Base-by-base conservation (phyloP, 2,888 invertebrate genomes). In the Palloptera scutellata region DNA sequence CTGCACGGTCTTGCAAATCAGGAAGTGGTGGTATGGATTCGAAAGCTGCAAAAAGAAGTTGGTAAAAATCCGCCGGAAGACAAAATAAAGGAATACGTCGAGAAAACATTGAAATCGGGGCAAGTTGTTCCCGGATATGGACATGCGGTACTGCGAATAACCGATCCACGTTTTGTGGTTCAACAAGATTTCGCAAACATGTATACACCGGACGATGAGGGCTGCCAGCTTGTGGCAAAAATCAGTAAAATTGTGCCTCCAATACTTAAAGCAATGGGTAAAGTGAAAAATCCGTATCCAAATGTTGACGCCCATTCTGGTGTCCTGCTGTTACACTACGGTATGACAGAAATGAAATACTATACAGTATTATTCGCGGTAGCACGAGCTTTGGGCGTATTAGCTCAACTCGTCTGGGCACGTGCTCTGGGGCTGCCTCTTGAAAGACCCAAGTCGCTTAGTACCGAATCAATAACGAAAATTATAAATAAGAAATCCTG, bases 301-400 rank as follows among this genome's bases (percentile, higher is more conserved):
- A 94, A 95, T 85, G 94, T 95, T 71, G 94, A 95, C 82, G 93
- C 94, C 53, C 93, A 94, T 84, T 93, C 92, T 66, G 94, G 94
- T 63, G 92, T 91, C n/a, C 85, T 92, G 17, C 86, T 92, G 51
- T 90, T 91, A 86, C 89, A 92, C 86, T 94, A 91, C 80, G 92
- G 92, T 71, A 87, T 94, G 87, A 92, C 87, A 72, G 93, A 95
- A 84, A 92, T 92, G 91, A 90, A 90, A 80, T 95, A 90, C 84
- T 95, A 95, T 86, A 95, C 94, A 40, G 94, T 94, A 6, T 84
- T 95, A 73, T 94, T 95, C 83, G 94, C 93, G 70, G 92, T 95
- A 6, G 93, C 93, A 0, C 88, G 94, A 73, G 92, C 93, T 17
- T 86, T 95, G 11, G 94, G 94, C 64, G 91, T 91, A 30, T 84